phyloP scores from a whole-genome alignment of 2,888 invertebrate species.

The Ariolimax columbianus region DNA sequence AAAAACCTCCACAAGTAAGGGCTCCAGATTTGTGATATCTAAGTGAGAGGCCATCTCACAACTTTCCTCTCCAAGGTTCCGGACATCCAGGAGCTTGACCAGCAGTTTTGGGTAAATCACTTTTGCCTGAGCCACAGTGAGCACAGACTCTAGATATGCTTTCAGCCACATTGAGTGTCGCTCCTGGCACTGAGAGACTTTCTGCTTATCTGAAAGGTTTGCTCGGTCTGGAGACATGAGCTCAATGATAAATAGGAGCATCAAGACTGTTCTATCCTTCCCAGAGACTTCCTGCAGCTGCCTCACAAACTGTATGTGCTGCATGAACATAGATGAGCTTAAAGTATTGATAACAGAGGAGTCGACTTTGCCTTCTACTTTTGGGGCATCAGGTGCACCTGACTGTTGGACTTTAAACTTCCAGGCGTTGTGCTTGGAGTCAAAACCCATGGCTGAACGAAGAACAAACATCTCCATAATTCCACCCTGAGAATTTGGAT shows the following conservation, averaged over 20 bases:
- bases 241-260: constrained; percentile 78
- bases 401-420: constrained; percentile 58
- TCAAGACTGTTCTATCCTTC: constrained; percentile 78
- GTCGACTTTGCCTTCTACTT: constrained; percentile 58
- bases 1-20: constrained; percentile 73
- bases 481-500: constrained; percentile 66
- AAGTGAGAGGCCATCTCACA: constrained; percentile 67
- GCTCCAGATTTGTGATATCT: constrained; percentile 70
- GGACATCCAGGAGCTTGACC: constrained; percentile 78
- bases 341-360: constrained; percentile 64
- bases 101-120: constrained; percentile 78
- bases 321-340: constrained; percentile 74
- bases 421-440: constrained; percentile 68
- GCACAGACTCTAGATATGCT: constrained; percentile 87
- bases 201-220: constrained; percentile 70
- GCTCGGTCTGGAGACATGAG: constrained; percentile 79
- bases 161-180: constrained; percentile 89
- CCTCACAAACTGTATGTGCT: constrained; percentile 79
- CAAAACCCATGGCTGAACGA: constrained; percentile 79
- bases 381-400: constrained; percentile 5
- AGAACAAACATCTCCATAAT: constrained; percentile 80
- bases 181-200: constrained; percentile 77
- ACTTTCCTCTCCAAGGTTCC: constrained; percentile 75
- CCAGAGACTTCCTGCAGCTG: constrained; percentile 76
- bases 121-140: constrained; percentile 88